Percentiles rank a stretch among this genome's conserved stretches.
Conservation (phyloP, 2,113 vertebrate species). For the Laticauda laticaudata region DNA sequence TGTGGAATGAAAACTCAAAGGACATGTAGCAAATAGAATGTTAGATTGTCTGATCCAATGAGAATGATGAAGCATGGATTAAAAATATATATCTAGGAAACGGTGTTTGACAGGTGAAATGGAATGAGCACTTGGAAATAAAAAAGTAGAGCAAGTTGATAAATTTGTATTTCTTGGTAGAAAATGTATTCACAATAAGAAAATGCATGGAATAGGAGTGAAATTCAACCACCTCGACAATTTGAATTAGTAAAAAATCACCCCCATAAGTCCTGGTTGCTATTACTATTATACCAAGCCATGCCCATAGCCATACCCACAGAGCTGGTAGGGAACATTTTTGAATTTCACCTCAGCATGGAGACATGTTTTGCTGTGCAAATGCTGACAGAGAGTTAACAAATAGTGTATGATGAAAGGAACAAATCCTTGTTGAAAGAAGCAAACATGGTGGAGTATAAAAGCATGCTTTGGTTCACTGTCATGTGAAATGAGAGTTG, state of each 20-base stretch:
- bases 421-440: background rate
- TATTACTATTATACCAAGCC: too few relatives aligned
- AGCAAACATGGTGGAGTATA: background rate
- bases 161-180: background rate
- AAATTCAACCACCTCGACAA: too few relatives aligned
- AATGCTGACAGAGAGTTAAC: background rate
- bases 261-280: too few relatives aligned
- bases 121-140: background rate
- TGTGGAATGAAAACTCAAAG: background rate
- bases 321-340: too few relatives aligned
- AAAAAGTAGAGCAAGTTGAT: background rate
- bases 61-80: background rate
- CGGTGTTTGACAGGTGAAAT: background rate
- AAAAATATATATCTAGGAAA: background rate
- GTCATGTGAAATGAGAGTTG: background rate
- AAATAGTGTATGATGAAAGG: background rate
- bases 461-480: background rate
- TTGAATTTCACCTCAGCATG: too few relatives aligned
- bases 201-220: background rate
- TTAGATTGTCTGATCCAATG: background rate
- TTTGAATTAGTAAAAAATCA: too few relatives aligned
- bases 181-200: background rate
- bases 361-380: background rate
- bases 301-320: too few relatives aligned
- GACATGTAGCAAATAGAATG: background rate